These are phyloP conservation scores for Ditylenchus dipsaci DNA, from an alignment of 1,140 invertebrate genomes.

Conservation along the genomic window DNA sequence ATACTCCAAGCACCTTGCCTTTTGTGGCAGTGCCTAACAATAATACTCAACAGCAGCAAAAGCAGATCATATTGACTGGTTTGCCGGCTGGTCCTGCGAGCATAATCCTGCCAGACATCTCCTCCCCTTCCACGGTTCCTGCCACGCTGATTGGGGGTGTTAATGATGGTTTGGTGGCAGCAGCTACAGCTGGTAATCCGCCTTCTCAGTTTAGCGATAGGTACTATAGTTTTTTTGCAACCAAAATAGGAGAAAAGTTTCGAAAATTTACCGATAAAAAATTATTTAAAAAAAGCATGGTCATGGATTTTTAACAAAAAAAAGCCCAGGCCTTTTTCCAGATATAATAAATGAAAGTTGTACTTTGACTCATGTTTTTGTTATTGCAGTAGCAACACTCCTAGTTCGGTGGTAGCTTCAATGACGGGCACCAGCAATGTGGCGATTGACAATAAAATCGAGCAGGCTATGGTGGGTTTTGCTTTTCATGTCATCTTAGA, in stretches of 20 bases:
- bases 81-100: not conserved
- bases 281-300: no score
- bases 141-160: not conserved
- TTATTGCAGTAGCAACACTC: not conserved
- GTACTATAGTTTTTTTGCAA: not conserved
- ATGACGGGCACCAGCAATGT: constrained; percentile 1
- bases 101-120: not conserved
- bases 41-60: not conserved
- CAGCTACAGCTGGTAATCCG: not conserved
- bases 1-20: not conserved
- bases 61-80: not conserved
- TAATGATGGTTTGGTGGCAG: no score
- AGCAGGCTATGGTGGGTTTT: constrained; percentile 28
- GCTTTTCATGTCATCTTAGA: constrained; percentile 8
- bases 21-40: not conserved
- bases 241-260: no score
- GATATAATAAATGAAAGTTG: no score
- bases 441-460: constrained; percentile 35
- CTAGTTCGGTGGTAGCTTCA: not conserved
- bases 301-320: no score
- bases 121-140: not conserved
- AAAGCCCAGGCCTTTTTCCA: no score
- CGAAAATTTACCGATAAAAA: no score
- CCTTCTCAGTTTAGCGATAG: not conserved
- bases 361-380: no score